Evolutionary conservation across 2,797 vertebrate genomes (phyloP), one percentile per base, ranked within the genome.

Genomic region (Platyrinchus mystaceus): DNA sequence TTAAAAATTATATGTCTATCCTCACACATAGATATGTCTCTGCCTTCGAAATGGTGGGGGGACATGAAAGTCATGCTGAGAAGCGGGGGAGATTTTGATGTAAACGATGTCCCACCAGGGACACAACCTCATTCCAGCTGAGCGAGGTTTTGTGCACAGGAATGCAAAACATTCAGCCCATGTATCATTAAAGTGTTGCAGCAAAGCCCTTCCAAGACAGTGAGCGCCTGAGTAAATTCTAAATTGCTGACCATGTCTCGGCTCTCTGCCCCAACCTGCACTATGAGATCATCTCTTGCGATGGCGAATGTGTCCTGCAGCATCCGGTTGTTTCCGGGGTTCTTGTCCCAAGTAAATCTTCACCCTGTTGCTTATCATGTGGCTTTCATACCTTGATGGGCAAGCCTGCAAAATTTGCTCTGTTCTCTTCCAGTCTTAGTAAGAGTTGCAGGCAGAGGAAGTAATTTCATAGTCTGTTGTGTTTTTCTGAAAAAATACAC

Each of bases 51-150:
- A 77, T 85, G 76, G 68, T 86, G 85, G 84, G 76, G 87, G 74
- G 76, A 91, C 93, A 92, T 96, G 88, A 96, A 97, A 97, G 93
- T 87, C 80, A 47, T 41, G 53, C 74, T 63, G 81, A 86, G 91
- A 90, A 93, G 74, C 0, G 1, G 50, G 78, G 90, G 89, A 89
- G 84, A 94, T 94, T 95, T 93, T 92, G 83, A 95, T 93, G 91
- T 95, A 95, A 96, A 91, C 88, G 36, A 95, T 74, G 60, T 78
- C 52, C 82, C 95, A 0, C 85, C 62, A 91, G 96, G 94, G 96
- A 95, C 37, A 13, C 82, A 95, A 78, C 95, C 96, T 96, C 86
- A 74, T 97, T 97, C 60, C 10, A 34, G 26, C 69, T 86, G 77
- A 94, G 41, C 23, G 66, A 71, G 81, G 55, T 76, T 96, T 94